Conservation (phyloP, 2,113 vertebrate genomes). For the Eretmodus cyanostictus region DNA sequence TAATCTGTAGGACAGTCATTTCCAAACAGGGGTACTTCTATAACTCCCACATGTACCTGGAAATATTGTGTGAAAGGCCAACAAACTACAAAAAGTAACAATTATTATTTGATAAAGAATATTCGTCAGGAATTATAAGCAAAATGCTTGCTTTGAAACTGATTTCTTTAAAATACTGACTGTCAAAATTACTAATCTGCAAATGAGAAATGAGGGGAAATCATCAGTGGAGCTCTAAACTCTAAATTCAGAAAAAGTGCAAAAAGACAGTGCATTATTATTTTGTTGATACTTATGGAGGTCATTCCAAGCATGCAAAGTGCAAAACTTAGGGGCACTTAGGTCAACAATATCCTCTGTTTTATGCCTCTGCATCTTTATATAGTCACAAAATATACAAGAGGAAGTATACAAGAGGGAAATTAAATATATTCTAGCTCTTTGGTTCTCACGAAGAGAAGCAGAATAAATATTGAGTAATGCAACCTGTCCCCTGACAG, state of each 20-base stretch:
- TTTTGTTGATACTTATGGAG: not conserved
- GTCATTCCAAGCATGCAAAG: not conserved
- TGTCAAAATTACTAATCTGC: not conserved
- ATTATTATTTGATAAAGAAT: not conserved
- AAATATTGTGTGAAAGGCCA: not conserved
- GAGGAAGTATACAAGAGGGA: not conserved
- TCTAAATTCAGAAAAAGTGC: not conserved
- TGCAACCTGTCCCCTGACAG: not conserved
- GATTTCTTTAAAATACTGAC: not conserved
- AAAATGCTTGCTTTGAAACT: not conserved
- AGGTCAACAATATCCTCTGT: not conserved
- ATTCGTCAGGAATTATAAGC: not conserved
- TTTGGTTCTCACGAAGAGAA: not conserved
- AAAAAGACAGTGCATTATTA: not conserved
- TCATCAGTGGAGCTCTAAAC: not conserved
- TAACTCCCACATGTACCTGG: not conserved
- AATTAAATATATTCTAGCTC: not conserved
- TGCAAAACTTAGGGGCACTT: not conserved
- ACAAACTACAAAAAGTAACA: not conserved
- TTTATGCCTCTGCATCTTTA: not conserved
- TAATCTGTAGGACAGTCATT: not conserved
- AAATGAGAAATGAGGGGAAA: not conserved
- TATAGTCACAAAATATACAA: not conserved
- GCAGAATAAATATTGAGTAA: not conserved
- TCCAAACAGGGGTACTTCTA: not conserved